Conservation (phyloP, 2,113 vertebrate species). For the Poeciliopsis retropinna region DNA sequence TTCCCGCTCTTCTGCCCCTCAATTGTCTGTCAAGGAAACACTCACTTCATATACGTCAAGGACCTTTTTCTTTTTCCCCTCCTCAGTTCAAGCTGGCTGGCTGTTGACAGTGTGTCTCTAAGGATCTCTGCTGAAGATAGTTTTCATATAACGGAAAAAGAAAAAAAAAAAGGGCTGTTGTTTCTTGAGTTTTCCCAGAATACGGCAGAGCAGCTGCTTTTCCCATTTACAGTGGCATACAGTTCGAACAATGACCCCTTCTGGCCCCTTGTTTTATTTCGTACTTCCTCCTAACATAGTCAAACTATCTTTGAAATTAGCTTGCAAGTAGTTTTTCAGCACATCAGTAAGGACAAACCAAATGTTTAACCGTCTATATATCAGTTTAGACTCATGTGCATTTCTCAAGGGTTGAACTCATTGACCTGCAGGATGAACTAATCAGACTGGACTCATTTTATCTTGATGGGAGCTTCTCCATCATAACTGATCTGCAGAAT, state of each 20-base stretch:
- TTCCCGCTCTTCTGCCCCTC: conserved; percentile 45
- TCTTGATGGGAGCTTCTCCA: conserved; percentile 54
- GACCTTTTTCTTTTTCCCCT: conserved; percentile 69
- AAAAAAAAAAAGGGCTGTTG: conserved; percentile 70
- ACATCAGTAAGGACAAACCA: conserved; percentile 11
- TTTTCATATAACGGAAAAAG: conserved; percentile 78
- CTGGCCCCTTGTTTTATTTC: conserved; percentile 5
- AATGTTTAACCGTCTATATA: conserved; percentile 16
- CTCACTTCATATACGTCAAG: conserved; percentile 71
- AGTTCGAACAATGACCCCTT: conserved; percentile 56
- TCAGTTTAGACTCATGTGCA: conserved; percentile 26
- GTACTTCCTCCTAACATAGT: conserved; percentile 54
- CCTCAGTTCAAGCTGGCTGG: conserved; percentile 77
- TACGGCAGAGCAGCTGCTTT: conserved; percentile 79
- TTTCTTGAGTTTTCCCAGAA: conserved; percentile 82
- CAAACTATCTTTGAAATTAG: conserved; percentile 38
- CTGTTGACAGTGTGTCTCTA: conserved; percentile 81
- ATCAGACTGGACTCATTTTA: conserved; percentile 64
- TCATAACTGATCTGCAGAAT: conserved; percentile 53
- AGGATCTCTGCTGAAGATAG: conserved; percentile 80
- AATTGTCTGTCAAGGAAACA: conserved; percentile 60
- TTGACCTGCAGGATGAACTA: conserved; percentile 73
- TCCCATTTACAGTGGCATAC: conserved; percentile 68
- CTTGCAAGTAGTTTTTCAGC: conserved; percentile 26
- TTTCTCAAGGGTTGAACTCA: conserved; percentile 59